These are phyloP conservation scores for Aplysia californica DNA, from an alignment of 1,140 invertebrate genomes.

Conservation along the genomic window DNA sequence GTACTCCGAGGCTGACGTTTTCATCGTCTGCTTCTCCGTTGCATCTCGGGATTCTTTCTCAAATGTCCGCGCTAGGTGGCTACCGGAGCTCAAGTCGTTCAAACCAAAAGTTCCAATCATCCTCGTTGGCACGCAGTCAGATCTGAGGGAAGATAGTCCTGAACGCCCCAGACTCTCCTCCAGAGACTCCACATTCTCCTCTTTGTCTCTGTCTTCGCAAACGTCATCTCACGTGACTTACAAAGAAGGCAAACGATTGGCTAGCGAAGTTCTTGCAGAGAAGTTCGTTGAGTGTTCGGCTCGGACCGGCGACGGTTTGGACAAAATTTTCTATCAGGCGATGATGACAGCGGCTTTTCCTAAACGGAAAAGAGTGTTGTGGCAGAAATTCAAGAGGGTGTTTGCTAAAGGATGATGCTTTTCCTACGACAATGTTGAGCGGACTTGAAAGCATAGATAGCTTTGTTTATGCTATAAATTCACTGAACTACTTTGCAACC, in stretches of 20 bases:
- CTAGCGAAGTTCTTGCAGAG: background rate
- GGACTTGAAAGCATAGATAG: no score
- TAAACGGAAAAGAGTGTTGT: background rate
- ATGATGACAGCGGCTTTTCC: background rate
- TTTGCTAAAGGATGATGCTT: no score
- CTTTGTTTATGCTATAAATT: no score
- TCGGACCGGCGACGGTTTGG: background rate
- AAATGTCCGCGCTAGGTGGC: conserved; percentile 92
- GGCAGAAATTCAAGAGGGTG: background rate
- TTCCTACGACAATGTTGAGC: no score
- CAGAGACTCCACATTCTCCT: background rate
- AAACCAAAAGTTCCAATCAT: conserved; percentile 88
- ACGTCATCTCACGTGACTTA: background rate
- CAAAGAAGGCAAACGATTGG: conserved; percentile 17
- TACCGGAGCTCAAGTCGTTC: conserved; percentile 72
- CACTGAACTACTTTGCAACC: no score
- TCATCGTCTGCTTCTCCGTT: conserved; percentile 99
- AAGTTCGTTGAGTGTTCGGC: conserved; percentile 10
- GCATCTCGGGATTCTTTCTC: conserved; percentile 98
- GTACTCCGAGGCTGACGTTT: conserved; percentile 98
- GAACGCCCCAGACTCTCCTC: background rate
- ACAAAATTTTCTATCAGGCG: conserved; percentile 13
- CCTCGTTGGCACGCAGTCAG: conserved; percentile 74
- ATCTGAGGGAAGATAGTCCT: conserved; percentile 31
- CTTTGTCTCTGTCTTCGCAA: no score